Evolutionary conservation across 2,797 vertebrate genomes (phyloP).

Genomic region (Alauda arvensis): DNA sequence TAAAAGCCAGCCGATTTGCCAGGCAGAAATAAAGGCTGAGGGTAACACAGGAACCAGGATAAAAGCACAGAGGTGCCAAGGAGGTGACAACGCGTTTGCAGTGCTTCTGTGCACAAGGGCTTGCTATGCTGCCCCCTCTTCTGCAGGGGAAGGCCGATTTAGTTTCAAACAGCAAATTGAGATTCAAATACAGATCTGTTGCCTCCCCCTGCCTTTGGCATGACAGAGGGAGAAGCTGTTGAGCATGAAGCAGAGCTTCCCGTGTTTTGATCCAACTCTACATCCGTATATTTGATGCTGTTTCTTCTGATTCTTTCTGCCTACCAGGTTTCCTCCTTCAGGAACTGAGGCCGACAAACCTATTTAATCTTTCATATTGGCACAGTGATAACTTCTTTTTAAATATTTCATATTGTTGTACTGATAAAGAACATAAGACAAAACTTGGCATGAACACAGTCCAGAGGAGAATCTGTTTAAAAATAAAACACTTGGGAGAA

Average conservation of each 20-base stretch:
- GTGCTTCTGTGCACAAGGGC: background rate
- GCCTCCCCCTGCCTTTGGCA: background rate
- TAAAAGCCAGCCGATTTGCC: background rate
- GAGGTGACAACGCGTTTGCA: background rate
- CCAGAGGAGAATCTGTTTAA: conserved; percentile 47
- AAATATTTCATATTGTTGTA: conserved; percentile 79
- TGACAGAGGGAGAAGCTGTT: background rate
- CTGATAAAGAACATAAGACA: conserved; percentile 63
- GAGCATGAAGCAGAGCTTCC: background rate
- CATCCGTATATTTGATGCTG: background rate
- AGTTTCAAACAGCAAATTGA: background rate
- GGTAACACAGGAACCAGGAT: background rate
- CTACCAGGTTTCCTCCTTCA: conserved; percentile 23
- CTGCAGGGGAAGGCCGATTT: background rate
- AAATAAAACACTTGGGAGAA: conserved; percentile 51
- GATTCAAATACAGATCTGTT: background rate
- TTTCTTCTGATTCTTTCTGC: conserved; percentile 24
- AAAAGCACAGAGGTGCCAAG: background rate
- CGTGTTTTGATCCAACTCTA: background rate
- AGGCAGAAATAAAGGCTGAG: background rate
- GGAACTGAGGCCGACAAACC: conserved; percentile 12
- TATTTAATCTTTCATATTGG: conserved; percentile 76
- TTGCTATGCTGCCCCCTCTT: background rate
- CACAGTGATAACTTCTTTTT: conserved; percentile 69
- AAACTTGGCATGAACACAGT: conserved; percentile 50